Evolutionary conservation across 1,140 invertebrate species (phyloP), one percentile per base, ranked within the genome.

Genomic region (Drosophila hydei): DNA sequence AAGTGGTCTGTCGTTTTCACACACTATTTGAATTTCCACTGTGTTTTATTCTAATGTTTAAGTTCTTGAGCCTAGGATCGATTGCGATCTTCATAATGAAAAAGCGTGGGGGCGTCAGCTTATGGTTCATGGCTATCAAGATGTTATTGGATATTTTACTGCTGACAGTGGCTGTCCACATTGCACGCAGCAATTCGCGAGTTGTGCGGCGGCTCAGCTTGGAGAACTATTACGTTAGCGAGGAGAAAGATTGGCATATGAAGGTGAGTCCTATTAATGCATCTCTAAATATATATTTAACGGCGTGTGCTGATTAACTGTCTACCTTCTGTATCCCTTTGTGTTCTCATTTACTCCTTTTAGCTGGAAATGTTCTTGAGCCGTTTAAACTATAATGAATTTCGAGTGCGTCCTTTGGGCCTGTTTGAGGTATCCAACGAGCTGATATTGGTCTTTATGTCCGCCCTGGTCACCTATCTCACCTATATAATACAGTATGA

Each of bases 351-450:
- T 11, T 11, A 14, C 5, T 36, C 14, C 9, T 47, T 55, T 1
- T 56, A 87, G 83, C 9, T 81, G 54, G 83, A 88, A 33, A 54
- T 76, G 9, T 87, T 87, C 7, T 21, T 88, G 30, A 62, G 47
- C 8, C 78, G 83, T 2, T 11, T 87, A 2, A 70, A 76, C 11
- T 65, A 70, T 6, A 36, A 52, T 11, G 72, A 83, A 33, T 54
- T 87, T 52, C 68, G 69, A 0, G 83, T 87, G 16, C 52, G 59
- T 19, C 83, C 78, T 4, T 51, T 88, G 58, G 83, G 83, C 0
- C 47, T 87, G 0, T 83, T 88, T 7, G 83, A 88, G 48, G 75
- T 88, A 6, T 88, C 83, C 43, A 88, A 88, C 43, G 75, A 83
- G 38, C 61, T 88, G 21, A 83, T 80, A 18, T 60, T 88, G 56